A percentile compares a stretch with the other conserved stretches of the same genome.
Conservation (phyloP, 1,140 invertebrate species). For the Holcopasites calliopsidis region DNA sequence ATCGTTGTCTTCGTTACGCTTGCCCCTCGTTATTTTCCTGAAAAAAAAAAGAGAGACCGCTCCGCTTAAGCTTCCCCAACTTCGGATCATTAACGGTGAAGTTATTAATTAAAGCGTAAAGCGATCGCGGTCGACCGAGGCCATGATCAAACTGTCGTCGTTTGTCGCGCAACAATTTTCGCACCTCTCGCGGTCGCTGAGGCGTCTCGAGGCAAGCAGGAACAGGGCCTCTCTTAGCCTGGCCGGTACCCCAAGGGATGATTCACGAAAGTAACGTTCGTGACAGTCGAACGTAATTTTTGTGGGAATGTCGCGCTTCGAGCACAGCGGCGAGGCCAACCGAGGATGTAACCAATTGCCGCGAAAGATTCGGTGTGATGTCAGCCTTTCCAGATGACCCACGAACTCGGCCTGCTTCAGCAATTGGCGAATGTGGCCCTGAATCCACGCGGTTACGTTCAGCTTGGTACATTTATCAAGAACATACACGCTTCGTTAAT, state of each 20-base stretch:
- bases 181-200: conserved; percentile 10
- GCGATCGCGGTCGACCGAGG: background rate
- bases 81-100: background rate
- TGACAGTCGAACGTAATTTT: conserved; percentile 47
- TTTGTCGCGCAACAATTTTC: background rate
- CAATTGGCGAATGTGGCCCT: conserved; percentile 72
- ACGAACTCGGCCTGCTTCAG: conserved; percentile 77
- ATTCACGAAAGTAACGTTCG: conserved; percentile 47
- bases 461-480: background rate
- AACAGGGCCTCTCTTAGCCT: conserved; percentile 39
- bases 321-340: conserved; percentile 34
- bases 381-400: conserved; percentile 70
- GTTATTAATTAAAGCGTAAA: conserved; percentile 27
- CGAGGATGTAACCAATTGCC: conserved; percentile 49
- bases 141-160: background rate
- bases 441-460: conserved; percentile 26
- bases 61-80: background rate
- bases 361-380: conserved; percentile 57
- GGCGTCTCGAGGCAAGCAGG: conserved; percentile 22
- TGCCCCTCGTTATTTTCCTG: conserved; percentile 2
- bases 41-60: background rate
- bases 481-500: too few relatives aligned
- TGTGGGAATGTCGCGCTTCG: conserved; percentile 48
- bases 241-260: conserved; percentile 8
- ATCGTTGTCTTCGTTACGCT: background rate